Evolutionary conservation across 2,888 invertebrate genomes (phyloP), one percentile per base, ranked within the genome.

Genomic region (Tinea semifulvella): DNA sequence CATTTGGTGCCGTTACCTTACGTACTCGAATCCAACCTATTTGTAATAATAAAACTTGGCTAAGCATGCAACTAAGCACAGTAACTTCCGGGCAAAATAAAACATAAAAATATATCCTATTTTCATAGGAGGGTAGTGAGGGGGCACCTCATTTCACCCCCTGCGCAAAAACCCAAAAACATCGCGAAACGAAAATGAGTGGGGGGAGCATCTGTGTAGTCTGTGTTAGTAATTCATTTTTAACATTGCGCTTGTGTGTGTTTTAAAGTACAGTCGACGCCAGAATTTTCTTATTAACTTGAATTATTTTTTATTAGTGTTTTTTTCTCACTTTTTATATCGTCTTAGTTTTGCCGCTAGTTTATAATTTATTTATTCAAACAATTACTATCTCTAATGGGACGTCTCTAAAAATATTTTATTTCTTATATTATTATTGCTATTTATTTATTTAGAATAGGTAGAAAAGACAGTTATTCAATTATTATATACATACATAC

Each of bases 91-190:
- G 46, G 73, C 74, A 71, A 75, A 80, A 80, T 80, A 79, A 80
- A 80, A 80, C 79, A 80, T 80, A 80, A 80, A 80, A 80, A 80
- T 80, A 80, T 79, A 79, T 79, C 80, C 80, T 79, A 80, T 80
- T 80, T 80, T 79, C 77, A 79, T 79, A 77, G 80, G 79, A 67
- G 60, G 65, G 57, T 53, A 48, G 54, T 52, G 46, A 16, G 56
- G 52, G 52, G 52, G 54, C 52, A 45, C 55, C n/a, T n/a, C 54
- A 60, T 57, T 65, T 43, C 44, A 20, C 71, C 70, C 63, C 61
- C 63, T 79, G 80, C 80, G 81, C 81, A 81, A 81, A 82, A 81
- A 81, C 81, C 79, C 80, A 74, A 82, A 82, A 82, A 82, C 81
- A 81, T 79, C 80, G 52, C 50, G 77, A 77, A 79, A 77, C 79